These are phyloP conservation scores for Micrasema minimum DNA, from an alignment of 1,140 invertebrate species.

Conservation along the genomic window DNA sequence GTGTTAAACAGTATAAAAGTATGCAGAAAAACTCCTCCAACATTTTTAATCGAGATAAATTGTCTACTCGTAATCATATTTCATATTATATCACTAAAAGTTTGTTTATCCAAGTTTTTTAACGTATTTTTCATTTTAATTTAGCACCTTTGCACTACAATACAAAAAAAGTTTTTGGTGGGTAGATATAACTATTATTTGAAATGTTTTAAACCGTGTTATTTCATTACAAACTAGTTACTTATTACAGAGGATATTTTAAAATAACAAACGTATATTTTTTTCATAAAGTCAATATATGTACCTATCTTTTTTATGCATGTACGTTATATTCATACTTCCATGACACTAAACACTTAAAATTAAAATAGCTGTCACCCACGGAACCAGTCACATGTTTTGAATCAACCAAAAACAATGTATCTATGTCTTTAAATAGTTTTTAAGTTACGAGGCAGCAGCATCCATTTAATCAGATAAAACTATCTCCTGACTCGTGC, in stretches of 20 bases:
- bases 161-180: too few relatives aligned
- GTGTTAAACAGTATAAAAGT: constrained; percentile 4
- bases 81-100: background rate
- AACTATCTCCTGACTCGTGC: background rate
- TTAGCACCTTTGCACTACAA: background rate
- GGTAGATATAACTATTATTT: background rate
- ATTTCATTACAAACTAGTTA: too few relatives aligned
- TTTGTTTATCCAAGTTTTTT: background rate
- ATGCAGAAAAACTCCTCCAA: constrained; percentile 11
- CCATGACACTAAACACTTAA: background rate
- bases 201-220: too few relatives aligned
- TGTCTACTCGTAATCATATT: constrained; percentile 12
- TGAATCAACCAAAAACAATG: constrained; percentile 5
- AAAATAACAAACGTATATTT: too few relatives aligned
- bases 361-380: constrained; percentile 5
- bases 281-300: too few relatives aligned
- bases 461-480: background rate
- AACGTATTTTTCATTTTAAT: background rate
- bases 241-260: too few relatives aligned
- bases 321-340: constrained; percentile 9
- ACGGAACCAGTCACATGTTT: constrained; percentile 26
- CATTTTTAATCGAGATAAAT: background rate
- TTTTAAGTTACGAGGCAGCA: background rate
- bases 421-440: background rate
- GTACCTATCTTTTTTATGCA: too few relatives aligned